phyloP scores from a whole-genome alignment of 2,888 invertebrate species.

The Morinoia aosen region DNA sequence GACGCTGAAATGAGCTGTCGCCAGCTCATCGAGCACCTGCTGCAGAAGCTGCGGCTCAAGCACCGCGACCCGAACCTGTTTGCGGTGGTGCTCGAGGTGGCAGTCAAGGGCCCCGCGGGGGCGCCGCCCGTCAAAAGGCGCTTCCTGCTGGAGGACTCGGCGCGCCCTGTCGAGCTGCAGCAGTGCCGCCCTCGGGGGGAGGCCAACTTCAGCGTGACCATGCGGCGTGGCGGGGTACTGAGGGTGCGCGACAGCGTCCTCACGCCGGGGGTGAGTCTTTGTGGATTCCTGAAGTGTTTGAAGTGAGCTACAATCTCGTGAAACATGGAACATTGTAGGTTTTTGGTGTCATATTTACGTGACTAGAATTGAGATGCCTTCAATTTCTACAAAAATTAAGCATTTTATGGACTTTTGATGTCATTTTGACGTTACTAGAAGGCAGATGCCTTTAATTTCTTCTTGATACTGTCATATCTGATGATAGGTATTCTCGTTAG shows the following conservation, averaged over 20 bases:
- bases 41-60: constrained; percentile 91
- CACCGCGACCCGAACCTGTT: constrained; percentile 93
- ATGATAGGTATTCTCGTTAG: no score
- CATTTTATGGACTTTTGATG: neutral
- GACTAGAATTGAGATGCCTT: neutral
- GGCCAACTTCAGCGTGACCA: constrained; percentile 78
- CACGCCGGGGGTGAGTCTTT: constrained; percentile 77
- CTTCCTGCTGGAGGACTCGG: constrained; percentile 87
- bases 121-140: constrained; percentile 78
- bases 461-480: neutral
- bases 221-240: constrained; percentile 83
- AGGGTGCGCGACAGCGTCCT: constrained; percentile 92
- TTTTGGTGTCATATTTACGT: neutral
- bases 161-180: constrained; percentile 90
- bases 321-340: neutral
- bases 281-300: neutral
- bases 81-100: constrained; percentile 94
- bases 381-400: neutral
- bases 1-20: constrained; percentile 89
- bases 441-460: neutral
- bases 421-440: neutral
- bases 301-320: neutral
- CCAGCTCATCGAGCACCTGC: constrained; percentile 87
- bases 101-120: constrained; percentile 76
- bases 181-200: constrained; percentile 94